Evolutionary conservation across 2,888 invertebrate species (phyloP).

Genomic region (Ypsolopha scabrella): DNA sequence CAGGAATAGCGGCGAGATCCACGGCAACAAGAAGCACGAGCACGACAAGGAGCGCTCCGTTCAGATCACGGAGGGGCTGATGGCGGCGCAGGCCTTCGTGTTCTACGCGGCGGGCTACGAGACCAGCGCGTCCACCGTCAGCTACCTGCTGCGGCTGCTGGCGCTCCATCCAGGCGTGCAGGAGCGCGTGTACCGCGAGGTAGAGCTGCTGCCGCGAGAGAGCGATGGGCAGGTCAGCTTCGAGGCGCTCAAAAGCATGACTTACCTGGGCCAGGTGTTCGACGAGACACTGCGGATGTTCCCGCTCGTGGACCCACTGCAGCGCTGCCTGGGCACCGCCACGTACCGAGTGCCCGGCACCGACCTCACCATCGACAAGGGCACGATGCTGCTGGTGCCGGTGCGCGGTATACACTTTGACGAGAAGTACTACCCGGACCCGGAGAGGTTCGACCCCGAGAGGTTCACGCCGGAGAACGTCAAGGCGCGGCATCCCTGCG

Average conservation of each 20-base stretch:
- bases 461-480: too few relatives aligned
- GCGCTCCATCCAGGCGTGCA: constrained; percentile 11
- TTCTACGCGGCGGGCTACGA: constrained; percentile 24
- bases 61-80: constrained; percentile 8
- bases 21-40: constrained; percentile 2
- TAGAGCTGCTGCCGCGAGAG: neutral
- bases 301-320: constrained; percentile 9
- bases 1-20: neutral
- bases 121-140: constrained; percentile 23
- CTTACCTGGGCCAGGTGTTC: constrained; percentile 8
- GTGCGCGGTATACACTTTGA: constrained; percentile 9
- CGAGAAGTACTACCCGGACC: constrained; percentile 12
- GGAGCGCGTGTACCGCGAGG: constrained; percentile 5
- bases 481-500: too few relatives aligned
- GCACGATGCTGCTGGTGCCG: too few relatives aligned
- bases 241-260: constrained; percentile 1
- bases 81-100: constrained; percentile 13
- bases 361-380: neutral
- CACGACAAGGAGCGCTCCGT: neutral
- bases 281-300: constrained; percentile 10
- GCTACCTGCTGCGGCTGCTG: constrained; percentile 19
- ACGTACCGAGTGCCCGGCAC: constrained; percentile 11
- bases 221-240: neutral
- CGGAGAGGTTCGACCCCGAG: neutral
- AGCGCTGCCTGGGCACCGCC: constrained; percentile 3